Conservation (phyloP, 2,113 vertebrate species). For the Chunga burmeisteri region DNA sequence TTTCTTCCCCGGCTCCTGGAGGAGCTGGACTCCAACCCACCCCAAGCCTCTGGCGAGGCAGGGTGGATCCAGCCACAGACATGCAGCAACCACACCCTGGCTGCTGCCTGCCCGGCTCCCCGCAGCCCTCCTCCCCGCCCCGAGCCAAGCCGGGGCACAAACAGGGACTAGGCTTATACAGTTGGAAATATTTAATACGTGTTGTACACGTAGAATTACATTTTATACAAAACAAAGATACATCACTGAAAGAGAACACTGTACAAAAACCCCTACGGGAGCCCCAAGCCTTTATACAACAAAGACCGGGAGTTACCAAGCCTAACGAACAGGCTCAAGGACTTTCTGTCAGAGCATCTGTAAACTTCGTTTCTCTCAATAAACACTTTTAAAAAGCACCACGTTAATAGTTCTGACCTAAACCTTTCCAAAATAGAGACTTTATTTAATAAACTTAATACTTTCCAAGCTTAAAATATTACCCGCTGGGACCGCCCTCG, state of each 20-base stretch:
- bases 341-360: constrained; percentile 62
- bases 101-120: neutral
- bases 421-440: constrained; percentile 72
- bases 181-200: constrained; percentile 85
- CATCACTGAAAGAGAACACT: constrained; percentile 73
- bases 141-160: neutral
- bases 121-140: neutral
- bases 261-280: constrained; percentile 75
- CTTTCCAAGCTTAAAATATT: constrained; percentile 65
- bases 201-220: constrained; percentile 80
- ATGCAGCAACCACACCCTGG: constrained; percentile 39
- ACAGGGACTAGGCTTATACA: constrained; percentile 19
- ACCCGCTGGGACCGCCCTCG: neutral
- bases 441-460: constrained; percentile 63
- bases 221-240: constrained; percentile 80
- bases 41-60: neutral
- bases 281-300: constrained; percentile 83
- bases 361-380: constrained; percentile 70
- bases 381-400: constrained; percentile 76
- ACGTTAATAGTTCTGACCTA: constrained; percentile 65
- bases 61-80: constrained; percentile 45
- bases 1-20: neutral
- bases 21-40: neutral
- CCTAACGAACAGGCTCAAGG: constrained; percentile 51
- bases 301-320: constrained; percentile 72